Conservation (phyloP, 1,140 invertebrate species). For the Leptinotarsa lineolata region DNA sequence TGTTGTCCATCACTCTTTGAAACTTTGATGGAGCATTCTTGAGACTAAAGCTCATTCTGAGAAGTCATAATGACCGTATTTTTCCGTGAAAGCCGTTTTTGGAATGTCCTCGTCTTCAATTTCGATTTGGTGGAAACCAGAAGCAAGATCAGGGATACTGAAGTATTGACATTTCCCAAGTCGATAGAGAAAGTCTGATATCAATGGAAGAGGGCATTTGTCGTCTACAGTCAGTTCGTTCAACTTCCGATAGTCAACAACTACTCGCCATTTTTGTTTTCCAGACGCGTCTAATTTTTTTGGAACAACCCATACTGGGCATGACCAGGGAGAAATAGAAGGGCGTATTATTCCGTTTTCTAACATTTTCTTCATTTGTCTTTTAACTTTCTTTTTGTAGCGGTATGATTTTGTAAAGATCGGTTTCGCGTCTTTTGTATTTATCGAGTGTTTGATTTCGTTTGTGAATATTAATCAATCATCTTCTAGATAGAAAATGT, state of each 20-base stretch:
- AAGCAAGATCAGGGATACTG: conserved; percentile 53
- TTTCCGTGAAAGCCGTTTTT: conserved; percentile 54
- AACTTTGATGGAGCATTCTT: conserved; percentile 5
- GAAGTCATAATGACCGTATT: conserved; percentile 40
- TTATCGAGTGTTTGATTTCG: conserved; percentile 26
- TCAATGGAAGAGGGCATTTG: conserved; percentile 58
- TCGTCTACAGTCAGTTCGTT: too few species aligned
- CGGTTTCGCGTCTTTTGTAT: conserved; percentile 18
- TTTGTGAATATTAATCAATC: too few species aligned
- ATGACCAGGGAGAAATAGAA: conserved; percentile 33
- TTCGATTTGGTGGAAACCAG: background rate
- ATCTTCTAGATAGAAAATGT: too few species aligned
- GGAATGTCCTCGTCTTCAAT: conserved; percentile 35
- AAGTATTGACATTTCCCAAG: conserved; percentile 52
- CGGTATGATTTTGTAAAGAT: conserved; percentile 34
- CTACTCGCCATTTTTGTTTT: too few species aligned
- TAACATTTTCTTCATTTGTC: conserved; percentile 37
- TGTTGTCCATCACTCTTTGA: background rate
- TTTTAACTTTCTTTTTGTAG: too few species aligned
- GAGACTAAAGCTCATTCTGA: background rate
- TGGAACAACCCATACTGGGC: conserved; percentile 34
- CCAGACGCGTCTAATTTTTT: too few species aligned
- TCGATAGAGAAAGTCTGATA: conserved; percentile 52
- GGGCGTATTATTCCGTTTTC: conserved; percentile 36
- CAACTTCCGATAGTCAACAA: too few species aligned